These are phyloP conservation scores for Pterocles orientalis DNA, from an alignment of 2,113 vertebrate genomes.

Conservation along the genomic window DNA sequence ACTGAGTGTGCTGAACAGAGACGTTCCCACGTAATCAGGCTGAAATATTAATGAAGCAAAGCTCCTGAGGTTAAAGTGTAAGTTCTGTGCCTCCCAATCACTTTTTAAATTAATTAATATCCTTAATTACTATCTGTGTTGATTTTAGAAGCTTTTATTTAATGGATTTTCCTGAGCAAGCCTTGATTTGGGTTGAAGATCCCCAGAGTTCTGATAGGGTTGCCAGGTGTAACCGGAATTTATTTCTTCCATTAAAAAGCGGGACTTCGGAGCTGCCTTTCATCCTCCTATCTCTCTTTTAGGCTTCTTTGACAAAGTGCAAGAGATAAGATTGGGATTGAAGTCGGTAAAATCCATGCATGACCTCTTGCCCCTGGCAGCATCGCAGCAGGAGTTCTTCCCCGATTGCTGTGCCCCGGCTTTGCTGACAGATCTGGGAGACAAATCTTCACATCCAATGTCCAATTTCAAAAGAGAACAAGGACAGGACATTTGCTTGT, in stretches of 20 bases:
- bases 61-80: not conserved
- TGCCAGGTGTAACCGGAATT: conserved; percentile 64
- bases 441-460: not conserved
- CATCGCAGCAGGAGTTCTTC: not conserved
- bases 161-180: not conserved
- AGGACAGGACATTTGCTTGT: not conserved
- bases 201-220: not conserved
- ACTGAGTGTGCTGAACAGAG: not conserved
- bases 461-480: not conserved
- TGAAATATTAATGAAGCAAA: not conserved
- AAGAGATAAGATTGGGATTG: conserved; percentile 68
- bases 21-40: accelerated
- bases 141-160: not conserved
- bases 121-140: not conserved
- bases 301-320: conserved; percentile 5
- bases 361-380: conserved; percentile 63
- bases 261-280: conserved; percentile 33
- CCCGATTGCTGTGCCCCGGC: not conserved
- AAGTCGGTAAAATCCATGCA: conserved; percentile 39
- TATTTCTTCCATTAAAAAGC: conserved; percentile 56
- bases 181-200: not conserved
- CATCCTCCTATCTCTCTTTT: conserved; percentile 41
- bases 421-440: not conserved
- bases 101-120: not conserved
- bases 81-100: not conserved